Conservation (phyloP, 2,113 vertebrate genomes). For the Spea bombifrons region DNA sequence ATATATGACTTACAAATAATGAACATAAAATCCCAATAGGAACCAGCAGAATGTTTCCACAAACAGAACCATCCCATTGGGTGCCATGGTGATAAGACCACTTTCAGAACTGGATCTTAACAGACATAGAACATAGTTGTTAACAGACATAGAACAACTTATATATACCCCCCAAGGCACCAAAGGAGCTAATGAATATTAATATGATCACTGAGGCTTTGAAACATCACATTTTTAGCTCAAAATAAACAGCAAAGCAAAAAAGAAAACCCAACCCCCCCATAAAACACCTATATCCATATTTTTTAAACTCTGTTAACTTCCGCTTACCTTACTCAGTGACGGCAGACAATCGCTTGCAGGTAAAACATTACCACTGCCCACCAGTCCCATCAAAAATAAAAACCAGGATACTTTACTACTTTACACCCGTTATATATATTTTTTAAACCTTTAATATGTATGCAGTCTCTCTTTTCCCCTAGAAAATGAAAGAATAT, state of each 20-base stretch:
- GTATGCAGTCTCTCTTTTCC: neutral
- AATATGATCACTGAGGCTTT: neutral
- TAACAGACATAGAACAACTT: neutral
- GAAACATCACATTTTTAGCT: neutral
- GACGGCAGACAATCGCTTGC: too few species aligned
- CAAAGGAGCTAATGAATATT: conserved; percentile 5
- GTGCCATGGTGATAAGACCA: too few species aligned
- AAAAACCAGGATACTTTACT: neutral
- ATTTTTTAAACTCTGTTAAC: too few species aligned
- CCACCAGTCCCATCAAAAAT: too few species aligned
- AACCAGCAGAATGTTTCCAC: too few species aligned
- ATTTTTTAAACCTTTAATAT: neutral
- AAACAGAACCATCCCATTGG: neutral
- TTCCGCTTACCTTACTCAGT: too few species aligned
- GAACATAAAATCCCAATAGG: too few species aligned
- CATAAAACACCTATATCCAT: too few species aligned
- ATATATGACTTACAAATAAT: too few species aligned
- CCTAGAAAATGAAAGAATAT: conserved; percentile 34
- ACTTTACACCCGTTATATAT: neutral
- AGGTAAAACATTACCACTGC: too few species aligned
- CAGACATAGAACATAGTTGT: conserved; percentile 18
- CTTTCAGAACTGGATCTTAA: neutral
- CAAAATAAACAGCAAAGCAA: too few species aligned
- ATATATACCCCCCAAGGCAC: neutral
- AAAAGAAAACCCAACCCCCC: too few species aligned